A percentile compares a stretch with the other conserved stretches of the same genome.
Evolutionary conservation across 2,113 vertebrate genomes (phyloP).

Genomic region (Nansenia antarctica): DNA sequence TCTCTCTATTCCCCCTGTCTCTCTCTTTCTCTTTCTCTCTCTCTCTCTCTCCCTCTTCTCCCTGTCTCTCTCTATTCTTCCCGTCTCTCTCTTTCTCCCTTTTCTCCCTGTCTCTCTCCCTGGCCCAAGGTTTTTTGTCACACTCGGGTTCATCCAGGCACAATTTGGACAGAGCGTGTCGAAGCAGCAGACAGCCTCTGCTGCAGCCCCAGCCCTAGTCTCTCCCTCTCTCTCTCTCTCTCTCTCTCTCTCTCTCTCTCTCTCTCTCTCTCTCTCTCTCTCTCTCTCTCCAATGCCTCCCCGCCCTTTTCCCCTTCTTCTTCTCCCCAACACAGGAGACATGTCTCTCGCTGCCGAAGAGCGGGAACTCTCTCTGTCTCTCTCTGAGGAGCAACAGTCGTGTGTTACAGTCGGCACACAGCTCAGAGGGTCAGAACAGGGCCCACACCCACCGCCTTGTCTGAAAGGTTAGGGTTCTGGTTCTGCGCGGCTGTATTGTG

Average conservation of each 20-base stretch:
- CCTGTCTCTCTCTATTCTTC: no score
- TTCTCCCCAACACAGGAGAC: neutral
- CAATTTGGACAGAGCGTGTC: conserved; percentile 46
- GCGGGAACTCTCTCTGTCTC: neutral
- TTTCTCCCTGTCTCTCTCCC: neutral
- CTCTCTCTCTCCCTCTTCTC: no score
- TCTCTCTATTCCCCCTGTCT: no score
- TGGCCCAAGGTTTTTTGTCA: conserved; percentile 24
- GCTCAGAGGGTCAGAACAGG: neutral
- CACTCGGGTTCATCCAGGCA: conserved; percentile 45
- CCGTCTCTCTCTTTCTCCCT: no score
- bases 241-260: no score
- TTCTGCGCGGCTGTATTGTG: conserved; percentile 47
- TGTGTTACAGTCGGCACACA: neutral
- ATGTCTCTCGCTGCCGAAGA: neutral
- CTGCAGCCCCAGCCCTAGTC: conserved; percentile 39
- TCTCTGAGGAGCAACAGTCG: neutral
- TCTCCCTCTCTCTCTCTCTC: conserved; percentile 4
- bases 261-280: neutral
- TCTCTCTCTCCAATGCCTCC: conserved; percentile 17
- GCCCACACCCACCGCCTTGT: conserved; percentile 31
- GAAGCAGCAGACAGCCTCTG: conserved; percentile 27
- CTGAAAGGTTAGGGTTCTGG: conserved; percentile 42
- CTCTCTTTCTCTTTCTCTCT: no score
- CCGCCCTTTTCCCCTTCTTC: no score